Evolutionary conservation across 2,888 invertebrate species (phyloP), one percentile per base, ranked within the genome.

Genomic region (Nemurella pictetii): DNA sequence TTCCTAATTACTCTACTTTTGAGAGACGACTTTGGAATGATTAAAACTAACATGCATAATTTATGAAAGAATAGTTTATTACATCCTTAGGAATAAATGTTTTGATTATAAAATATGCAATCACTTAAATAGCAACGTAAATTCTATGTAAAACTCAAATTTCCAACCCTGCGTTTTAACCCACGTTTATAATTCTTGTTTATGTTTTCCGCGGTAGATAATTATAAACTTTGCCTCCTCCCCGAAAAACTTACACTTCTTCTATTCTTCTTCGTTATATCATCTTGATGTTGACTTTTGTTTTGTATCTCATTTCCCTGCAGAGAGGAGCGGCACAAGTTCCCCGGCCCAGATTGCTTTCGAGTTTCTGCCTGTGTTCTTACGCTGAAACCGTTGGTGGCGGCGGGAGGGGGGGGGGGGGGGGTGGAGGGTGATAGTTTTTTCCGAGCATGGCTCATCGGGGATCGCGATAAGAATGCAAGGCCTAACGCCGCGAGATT

Each of bases 291-390:
- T n/a, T 4, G 75, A 5, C 75, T 75, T 78, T 75, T n/a, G 12
- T n/a, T 75, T 75, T 55, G 55, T 28, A 75, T 26, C 78, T 78
- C 2, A 78, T 78, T 78, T 78, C 30, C 78, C 78, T 78, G 29
- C 9, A 78, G 78, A 78, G 27, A 27, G n/a, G n/a, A 25, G 12
- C n/a, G 26, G 75, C 0, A 3, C 7, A 27, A 27, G 75, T 75
- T 75, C n/a, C 55, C 28, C 0, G 27, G 26, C 28, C 75, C 75
- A 75, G 75, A 75, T 75, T 75, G 75, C 75, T 75, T 75, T 15
- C 75, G 28, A 28, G 28, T 27, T 3, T 25, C 75, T 20, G 12
- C 26, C 28, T 9, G 20, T 75, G 26, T 75, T 75, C 26, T 5
- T 25, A 4, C 26, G 26, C 12, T 26, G 26, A 28, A 75, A 25